A percentile compares a stretch with the other conserved stretches of the same genome.
phyloP scores from a whole-genome alignment of 2,797 vertebrate species.

The Diplodus puntazzo region DNA sequence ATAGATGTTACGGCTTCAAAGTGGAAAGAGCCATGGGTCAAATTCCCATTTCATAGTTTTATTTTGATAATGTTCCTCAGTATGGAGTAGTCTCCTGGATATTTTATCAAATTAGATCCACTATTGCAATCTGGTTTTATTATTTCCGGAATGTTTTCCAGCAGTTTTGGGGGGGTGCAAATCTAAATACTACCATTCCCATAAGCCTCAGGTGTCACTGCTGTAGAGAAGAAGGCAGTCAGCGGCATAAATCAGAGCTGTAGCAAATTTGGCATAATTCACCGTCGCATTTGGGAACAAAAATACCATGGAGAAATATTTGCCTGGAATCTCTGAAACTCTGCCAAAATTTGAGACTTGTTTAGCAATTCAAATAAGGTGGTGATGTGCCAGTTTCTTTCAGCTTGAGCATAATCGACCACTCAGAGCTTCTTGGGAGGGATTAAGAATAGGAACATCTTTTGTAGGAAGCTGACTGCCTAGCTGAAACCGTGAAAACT shows the following conservation, averaged over 20 bases:
- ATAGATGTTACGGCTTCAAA: background rate
- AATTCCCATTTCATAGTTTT: background rate
- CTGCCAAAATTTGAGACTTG: background rate
- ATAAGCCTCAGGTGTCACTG: background rate
- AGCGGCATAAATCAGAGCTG: background rate
- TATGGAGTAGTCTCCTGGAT: background rate
- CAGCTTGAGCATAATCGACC: background rate
- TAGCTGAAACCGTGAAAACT: background rate
- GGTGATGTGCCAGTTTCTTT: background rate
- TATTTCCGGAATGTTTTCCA: background rate
- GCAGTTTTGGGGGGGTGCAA: background rate
- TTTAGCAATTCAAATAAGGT: background rate
- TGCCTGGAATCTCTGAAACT: background rate
- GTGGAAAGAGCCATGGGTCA: background rate
- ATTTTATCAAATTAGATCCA: background rate
- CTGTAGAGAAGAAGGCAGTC: background rate
- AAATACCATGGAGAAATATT: background rate
- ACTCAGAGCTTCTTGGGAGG: background rate
- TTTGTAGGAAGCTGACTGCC: background rate
- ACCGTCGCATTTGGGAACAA: background rate
- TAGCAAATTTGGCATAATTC: background rate
- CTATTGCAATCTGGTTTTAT: background rate
- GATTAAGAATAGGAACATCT: background rate
- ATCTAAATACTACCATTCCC: background rate
- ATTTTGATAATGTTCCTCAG: background rate